Percentiles rank a stretch among this genome's conserved stretches.
Evolutionary conservation across 2,113 vertebrate genomes (phyloP).

Genomic region (Dasypus novemcinctus): DNA sequence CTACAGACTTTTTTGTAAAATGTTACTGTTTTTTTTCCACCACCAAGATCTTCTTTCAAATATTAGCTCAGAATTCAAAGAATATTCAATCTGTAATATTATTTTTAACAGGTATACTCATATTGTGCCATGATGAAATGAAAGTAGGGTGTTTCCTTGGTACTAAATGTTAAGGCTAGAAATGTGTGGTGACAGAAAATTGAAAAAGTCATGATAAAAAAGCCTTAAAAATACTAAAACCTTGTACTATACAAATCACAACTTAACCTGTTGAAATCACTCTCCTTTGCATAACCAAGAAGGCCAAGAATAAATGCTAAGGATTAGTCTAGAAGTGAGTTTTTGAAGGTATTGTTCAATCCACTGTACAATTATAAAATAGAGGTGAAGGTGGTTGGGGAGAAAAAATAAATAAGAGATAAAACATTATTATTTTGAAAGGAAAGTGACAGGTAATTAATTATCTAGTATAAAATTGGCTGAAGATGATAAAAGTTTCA

Average conservation of each 20-base stretch:
- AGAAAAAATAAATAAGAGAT: neutral
- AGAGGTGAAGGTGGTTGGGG: neutral
- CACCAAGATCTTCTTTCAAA: neutral
- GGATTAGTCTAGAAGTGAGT: neutral
- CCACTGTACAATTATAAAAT: neutral
- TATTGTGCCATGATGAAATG: slow-evolving; percentile 31
- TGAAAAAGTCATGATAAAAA: slow-evolving; percentile 34
- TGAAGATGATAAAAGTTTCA: neutral
- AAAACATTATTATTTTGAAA: neutral
- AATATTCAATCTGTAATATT: slow-evolving; percentile 35
- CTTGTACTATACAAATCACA: neutral
- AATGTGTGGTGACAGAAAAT: slow-evolving; percentile 60
- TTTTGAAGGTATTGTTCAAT: neutral
- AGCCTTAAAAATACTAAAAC: slow-evolving; percentile 44
- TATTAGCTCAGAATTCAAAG: slow-evolving; percentile 53
- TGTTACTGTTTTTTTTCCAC: neutral
- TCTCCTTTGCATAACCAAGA: slow-evolving; percentile 24
- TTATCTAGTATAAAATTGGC: neutral
- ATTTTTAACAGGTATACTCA: slow-evolving; percentile 43
- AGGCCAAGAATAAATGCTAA: neutral
- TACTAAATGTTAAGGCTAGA: slow-evolving; percentile 52
- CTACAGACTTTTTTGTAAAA: slow-evolving; percentile 22
- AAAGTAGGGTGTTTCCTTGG: slow-evolving; percentile 62
- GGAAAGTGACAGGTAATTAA: neutral
- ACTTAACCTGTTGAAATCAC: neutral